Percentiles rank a stretch among this genome's conserved stretches.
Conservation (phyloP, 2,888 invertebrate species). For the Drosophila mayaguana region DNA sequence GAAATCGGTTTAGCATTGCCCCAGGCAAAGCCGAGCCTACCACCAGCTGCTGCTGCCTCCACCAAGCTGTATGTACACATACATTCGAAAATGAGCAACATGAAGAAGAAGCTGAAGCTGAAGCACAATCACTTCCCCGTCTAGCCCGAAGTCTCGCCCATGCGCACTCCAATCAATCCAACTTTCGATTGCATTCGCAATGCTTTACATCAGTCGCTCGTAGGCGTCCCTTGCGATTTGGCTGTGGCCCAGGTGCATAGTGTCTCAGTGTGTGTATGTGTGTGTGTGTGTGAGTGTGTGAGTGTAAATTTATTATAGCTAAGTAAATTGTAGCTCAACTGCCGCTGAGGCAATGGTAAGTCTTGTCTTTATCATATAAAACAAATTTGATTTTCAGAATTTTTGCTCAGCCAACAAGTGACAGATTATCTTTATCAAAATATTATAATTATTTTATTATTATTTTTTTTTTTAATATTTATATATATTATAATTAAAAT, state of each 20-base stretch:
- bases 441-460: too few species aligned
- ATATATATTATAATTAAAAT: too few species aligned
- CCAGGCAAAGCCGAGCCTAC: conserved; percentile 46
- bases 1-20: conserved; percentile 16
- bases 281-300: neutral
- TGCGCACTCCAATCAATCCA: conserved; percentile 39
- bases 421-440: neutral
- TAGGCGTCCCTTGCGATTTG: conserved; percentile 18
- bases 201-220: conserved; percentile 35
- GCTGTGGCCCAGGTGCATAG: conserved; percentile 37
- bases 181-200: conserved; percentile 31
- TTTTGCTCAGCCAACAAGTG: conserved; percentile 7
- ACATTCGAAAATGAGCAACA: neutral
- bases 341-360: conserved; percentile 28
- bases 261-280: neutral
- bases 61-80: neutral
- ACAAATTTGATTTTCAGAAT: neutral
- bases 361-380: neutral
- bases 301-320: conserved; percentile 17
- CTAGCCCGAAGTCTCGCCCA: conserved; percentile 24
- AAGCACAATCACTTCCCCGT: neutral
- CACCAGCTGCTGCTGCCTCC: conserved; percentile 1
- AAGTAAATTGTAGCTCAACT: neutral
- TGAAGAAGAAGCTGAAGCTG: neutral
- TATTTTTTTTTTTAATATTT: too few species aligned